Evolutionary conservation across 1,140 invertebrate genomes (phyloP).

Genomic region (Lanistes nyassanus): DNA sequence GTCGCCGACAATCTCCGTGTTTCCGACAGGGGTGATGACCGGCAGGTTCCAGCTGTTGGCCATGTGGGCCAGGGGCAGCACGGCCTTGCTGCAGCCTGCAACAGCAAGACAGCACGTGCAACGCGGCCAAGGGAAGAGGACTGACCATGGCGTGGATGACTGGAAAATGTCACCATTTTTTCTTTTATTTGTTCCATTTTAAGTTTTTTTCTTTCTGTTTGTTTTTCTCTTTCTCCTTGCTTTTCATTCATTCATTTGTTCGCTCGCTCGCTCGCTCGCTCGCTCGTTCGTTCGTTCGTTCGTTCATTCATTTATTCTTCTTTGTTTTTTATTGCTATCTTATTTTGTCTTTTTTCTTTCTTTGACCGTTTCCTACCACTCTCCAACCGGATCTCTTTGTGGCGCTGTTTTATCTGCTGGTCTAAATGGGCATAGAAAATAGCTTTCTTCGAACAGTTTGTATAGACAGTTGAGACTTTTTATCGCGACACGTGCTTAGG

Average conservation of each 20-base stretch:
- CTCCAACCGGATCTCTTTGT: neutral
- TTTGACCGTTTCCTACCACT: neutral
- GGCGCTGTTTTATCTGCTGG: neutral
- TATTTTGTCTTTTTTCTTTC: constrained; percentile 8
- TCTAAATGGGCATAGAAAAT: neutral
- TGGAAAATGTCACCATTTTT: neutral
- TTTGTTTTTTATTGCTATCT: constrained; percentile 4
- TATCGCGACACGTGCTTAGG: too few relatives aligned
- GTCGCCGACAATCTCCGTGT: constrained; percentile 36
- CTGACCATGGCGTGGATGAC: neutral
- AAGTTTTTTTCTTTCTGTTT: too few relatives aligned
- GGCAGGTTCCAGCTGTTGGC: constrained; percentile 43
- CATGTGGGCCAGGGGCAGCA: constrained; percentile 39
- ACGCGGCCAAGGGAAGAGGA: neutral
- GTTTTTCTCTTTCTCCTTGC: too few relatives aligned
- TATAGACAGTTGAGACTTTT: too few relatives aligned
- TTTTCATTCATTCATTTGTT: neutral
- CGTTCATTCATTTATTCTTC: neutral
- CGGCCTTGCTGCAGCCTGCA: constrained; percentile 39
- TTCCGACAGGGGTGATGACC: constrained; percentile 41
- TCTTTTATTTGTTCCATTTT: too few relatives aligned
- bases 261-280: neutral
- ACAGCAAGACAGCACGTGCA: constrained; percentile 9
- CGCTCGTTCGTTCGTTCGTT: neutral
- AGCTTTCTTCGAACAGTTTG: too few relatives aligned